phyloP scores from a whole-genome alignment of 2,797 vertebrate genomes.

The Corythornis leucogaster region DNA sequence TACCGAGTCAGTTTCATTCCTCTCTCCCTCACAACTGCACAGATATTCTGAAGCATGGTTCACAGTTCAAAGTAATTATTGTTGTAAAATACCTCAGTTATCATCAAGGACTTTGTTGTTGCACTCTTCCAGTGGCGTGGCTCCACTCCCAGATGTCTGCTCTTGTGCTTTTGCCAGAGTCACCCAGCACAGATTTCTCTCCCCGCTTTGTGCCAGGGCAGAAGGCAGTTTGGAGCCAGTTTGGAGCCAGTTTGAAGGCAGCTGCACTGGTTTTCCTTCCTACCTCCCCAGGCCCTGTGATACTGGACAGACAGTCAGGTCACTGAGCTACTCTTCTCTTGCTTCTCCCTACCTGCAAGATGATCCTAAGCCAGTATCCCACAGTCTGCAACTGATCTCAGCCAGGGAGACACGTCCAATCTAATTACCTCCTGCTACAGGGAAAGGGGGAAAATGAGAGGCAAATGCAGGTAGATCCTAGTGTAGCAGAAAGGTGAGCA shows the following conservation, averaged over 20 bases:
- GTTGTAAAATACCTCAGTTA: slow-evolving; percentile 35
- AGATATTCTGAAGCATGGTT: neutral
- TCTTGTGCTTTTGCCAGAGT: neutral
- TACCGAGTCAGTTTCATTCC: neutral
- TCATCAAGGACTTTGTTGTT: neutral
- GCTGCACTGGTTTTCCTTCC: neutral
- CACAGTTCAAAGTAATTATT: neutral
- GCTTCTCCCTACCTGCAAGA: neutral
- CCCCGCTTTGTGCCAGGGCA: neutral
- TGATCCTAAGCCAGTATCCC: neutral
- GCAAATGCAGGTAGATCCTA: neutral
- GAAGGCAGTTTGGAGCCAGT: neutral
- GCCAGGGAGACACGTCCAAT: neutral
- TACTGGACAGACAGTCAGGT: neutral
- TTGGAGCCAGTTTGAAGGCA: neutral
- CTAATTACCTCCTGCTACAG: neutral
- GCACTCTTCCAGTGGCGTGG: neutral
- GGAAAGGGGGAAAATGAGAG: neutral
- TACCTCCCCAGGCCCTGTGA: neutral
- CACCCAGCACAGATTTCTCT: neutral
- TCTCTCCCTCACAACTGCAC: neutral
- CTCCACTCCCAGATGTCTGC: neutral
- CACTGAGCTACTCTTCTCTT: neutral
- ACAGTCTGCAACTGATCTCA: neutral
- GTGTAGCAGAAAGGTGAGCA: neutral